Base-by-base conservation (phyloP, 2,797 vertebrate species). In the Cynopterus sphinx region DNA sequence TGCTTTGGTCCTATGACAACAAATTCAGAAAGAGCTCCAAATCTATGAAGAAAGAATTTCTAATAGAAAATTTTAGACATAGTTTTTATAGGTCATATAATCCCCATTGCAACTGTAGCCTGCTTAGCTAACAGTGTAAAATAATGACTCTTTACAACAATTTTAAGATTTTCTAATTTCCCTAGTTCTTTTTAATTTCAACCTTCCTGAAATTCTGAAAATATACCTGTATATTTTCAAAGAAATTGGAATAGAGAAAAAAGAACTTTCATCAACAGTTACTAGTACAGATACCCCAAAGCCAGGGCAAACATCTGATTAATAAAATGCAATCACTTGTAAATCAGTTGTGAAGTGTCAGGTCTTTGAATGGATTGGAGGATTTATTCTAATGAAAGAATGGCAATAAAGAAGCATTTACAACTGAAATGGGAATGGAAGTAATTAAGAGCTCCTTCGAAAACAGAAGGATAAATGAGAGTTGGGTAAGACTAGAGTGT, bases 311-410 rank as follows among this genome's bases (percentile, higher is more conserved):
- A 97, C 91, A 98, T 94, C 67, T 96, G 96, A 98, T 98, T 98
- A 98, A 98, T 98, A 98, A 98, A 98, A 98, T 97, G 98, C 95
- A 98, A 97, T 98, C 97, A 98, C 97, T 98, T 98, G 97, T 98
- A 99, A 98, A 98, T 98, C 98, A 98, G 98, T 97, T 93, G 91
- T 96, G 96, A 98, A 97, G 95, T 98, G 98, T 98, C 98, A 97
- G 96, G 96, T 97, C 91, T 97, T 97, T 98, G 98, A 99, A 98
- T 97, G 98, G 97, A 95, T 95, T 98, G 49, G 70, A 98, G 97
- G 98, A 99, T 98, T 99, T 99, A 99, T 97, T 98, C 96, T 98
- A 97, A 98, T 98, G 98, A 98, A 98, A 98, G 97, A 98, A 98
- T 96, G 95, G 97, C 97, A 98, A 97, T 98, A 98, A 98, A 98